Evolutionary conservation across 64 coral and sea anemone genomes (phyloP).

Genomic region (Pocillopora verrucosa): DNA sequence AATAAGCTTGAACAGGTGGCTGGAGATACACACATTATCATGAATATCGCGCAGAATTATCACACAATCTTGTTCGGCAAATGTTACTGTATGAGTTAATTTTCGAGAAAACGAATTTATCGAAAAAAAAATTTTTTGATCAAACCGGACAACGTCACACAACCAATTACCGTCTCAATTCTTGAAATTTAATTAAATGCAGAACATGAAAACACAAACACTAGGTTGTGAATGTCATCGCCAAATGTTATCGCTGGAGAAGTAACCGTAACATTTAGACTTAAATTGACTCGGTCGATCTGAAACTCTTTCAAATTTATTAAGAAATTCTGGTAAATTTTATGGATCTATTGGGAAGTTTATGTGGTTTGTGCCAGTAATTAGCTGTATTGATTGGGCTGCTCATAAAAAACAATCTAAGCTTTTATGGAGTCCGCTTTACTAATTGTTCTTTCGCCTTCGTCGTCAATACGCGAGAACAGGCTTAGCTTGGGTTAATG

Average conservation of each 20-base stretch:
- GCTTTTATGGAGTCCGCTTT: neutral
- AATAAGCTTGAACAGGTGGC: neutral
- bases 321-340: neutral
- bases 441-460: neutral
- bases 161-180: neutral
- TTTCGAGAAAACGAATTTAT: neutral
- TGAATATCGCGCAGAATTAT: neutral
- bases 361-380: neutral
- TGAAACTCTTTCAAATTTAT: too few relatives aligned
- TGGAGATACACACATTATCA: neutral
- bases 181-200: constrained; percentile 15
- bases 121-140: neutral
- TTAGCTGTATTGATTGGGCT: neutral
- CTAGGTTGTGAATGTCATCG: neutral
- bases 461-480: neutral
- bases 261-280: too few relatives aligned
- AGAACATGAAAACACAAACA: neutral
- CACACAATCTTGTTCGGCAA: neutral
- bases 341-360: neutral
- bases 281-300: too few relatives aligned
- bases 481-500: neutral
- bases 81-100: neutral
- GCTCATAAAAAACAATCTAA: neutral
- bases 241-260: neutral
- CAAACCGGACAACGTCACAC: neutral